Evolutionary conservation across 53 echinoderm and acorn worm genomes (phyloP), one percentile per base, ranked within the genome.

Genomic region (Echinarachnius parma): DNA sequence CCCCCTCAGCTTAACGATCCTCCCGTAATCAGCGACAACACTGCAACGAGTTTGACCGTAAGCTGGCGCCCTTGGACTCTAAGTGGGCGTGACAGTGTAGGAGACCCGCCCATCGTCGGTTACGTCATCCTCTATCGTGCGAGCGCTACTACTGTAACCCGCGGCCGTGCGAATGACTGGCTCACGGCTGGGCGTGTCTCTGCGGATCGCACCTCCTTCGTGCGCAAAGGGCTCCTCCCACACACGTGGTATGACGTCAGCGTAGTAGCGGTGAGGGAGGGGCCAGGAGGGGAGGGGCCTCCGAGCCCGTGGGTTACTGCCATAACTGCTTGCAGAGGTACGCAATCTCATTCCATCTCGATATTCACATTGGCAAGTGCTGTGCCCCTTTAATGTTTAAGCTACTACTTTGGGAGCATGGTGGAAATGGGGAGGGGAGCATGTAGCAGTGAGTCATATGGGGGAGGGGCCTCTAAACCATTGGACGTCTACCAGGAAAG

Each of bases 221-320:
- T 35, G 29, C 57, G 56, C 28, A 9, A 5, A 21, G 35, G 55
- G 18, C 74, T 72, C 23, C 25, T 15, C 22, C 55, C 74, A 18
- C 74, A 72, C 20, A 72, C 74, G 9, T 72, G 56, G 57, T 72
- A 56, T 28, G 74, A 72, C 57, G 55, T 72, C 56, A 72, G 74
- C 36, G 42, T 72, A 15, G 74, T 20, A 14, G 74, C 55, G 15
- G 26, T 72, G 0, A 34, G 74, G 57, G 39, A 55, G 44, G 74
- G 74, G 26, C 18, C 25, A n/a, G 74, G 74, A 24, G 74, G 74
- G 2, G 57, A 54, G 15, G 74, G 74, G 1, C 36, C 36, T 14
- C 74, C 57, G 2, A 56, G 74, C 42, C 57, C 74, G 7, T 72
- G 28, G 44, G 34, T 33, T 1, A 72, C 74, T 14, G 55, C 36